Evolutionary conservation across 2,888 invertebrate genomes (phyloP).

Genomic region (Tenthredo livida): DNA sequence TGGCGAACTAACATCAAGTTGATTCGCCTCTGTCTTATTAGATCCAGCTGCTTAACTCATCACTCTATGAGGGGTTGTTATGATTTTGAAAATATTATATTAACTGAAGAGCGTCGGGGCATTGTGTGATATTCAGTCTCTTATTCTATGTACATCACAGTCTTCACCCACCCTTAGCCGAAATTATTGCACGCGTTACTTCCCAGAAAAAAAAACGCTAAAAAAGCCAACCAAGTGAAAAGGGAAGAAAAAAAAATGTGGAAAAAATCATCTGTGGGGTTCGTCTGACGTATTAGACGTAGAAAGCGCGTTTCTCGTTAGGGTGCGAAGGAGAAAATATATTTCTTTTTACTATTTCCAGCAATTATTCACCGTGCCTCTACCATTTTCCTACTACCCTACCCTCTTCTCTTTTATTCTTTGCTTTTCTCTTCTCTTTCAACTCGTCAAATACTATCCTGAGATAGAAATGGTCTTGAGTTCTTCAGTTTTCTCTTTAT

Average conservation of each 20-base stretch:
- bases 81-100: not conserved
- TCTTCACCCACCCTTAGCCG: no score
- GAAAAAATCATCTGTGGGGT: not conserved
- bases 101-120: not conserved
- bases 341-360: not conserved
- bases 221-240: not conserved
- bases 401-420: not conserved
- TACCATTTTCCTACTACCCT: not conserved
- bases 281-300: not conserved
- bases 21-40: not conserved
- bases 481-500: constrained; percentile 5
- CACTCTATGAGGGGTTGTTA: not conserved
- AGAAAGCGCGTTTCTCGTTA: not conserved
- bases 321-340: not conserved
- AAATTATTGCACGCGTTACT: not conserved
- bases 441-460: constrained; percentile 3
- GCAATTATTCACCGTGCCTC: constrained; percentile 7
- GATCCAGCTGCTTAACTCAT: not conserved
- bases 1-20: not conserved
- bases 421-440: not conserved
- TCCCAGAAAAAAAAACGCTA: not conserved
- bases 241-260: not conserved
- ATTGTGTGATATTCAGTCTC: not conserved
- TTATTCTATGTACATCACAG: not conserved
- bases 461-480: constrained; percentile 3